These are phyloP conservation scores for Camponotus floridanus DNA, from an alignment of 1,140 invertebrate genomes.

Conservation along the genomic window DNA sequence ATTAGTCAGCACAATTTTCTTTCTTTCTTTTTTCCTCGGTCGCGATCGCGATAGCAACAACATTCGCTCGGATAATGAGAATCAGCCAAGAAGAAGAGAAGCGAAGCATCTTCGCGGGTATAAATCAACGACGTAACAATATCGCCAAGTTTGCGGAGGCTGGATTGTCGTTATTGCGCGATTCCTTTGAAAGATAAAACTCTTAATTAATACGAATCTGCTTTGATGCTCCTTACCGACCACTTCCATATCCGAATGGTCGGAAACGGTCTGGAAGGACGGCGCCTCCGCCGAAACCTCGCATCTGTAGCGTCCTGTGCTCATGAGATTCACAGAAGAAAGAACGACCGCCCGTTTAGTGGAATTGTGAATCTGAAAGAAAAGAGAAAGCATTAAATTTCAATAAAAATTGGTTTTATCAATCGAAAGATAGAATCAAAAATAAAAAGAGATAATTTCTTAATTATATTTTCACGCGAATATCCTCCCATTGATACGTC, in stretches of 20 bases:
- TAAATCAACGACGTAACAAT: conserved; percentile 39
- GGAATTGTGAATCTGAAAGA: conserved; percentile 90
- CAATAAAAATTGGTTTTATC: neutral
- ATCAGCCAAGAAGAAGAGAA: neutral
- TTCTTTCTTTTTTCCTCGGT: too few relatives aligned
- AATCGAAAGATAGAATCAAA: neutral
- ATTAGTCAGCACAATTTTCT: conserved; percentile 19
- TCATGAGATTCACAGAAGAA: conserved; percentile 91
- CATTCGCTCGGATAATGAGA: conserved; percentile 34
- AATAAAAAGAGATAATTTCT: neutral
- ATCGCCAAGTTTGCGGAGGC: neutral
- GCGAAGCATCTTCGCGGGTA: neutral
- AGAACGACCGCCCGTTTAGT: conserved; percentile 91
- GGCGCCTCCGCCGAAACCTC: conserved; percentile 95
- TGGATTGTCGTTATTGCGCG: conserved; percentile 43
- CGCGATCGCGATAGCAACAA: neutral
- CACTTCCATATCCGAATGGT: conserved; percentile 92
- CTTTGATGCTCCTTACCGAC: conserved; percentile 88
- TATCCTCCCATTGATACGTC: neutral
- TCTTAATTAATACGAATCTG: conserved; percentile 52
- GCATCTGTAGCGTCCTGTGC: conserved; percentile 93
- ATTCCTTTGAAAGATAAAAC: conserved; percentile 43
- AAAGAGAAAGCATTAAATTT: neutral
- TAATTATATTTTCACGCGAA: too few relatives aligned
- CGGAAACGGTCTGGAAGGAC: conserved; percentile 92